These are phyloP conservation scores for Maniola hyperantus DNA, from an alignment of 2,888 invertebrate genomes.

Conservation along the genomic window DNA sequence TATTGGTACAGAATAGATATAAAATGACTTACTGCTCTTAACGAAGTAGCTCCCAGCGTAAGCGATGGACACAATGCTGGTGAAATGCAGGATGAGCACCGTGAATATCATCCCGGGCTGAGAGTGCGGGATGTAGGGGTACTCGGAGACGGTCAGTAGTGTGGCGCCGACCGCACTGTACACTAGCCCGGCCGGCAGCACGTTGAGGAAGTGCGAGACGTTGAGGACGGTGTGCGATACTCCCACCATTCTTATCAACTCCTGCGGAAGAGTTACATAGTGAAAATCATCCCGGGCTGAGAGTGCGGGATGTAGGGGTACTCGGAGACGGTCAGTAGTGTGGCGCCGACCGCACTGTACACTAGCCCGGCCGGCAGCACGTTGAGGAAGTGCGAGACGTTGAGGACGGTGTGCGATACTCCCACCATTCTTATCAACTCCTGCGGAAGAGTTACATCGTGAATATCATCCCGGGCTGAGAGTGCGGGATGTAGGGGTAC, in stretches of 20 bases:
- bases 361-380: constrained; percentile 81
- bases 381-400: constrained; percentile 87
- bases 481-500: constrained; percentile 55
- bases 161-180: constrained; percentile 67
- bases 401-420: constrained; percentile 84
- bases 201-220: constrained; percentile 86
- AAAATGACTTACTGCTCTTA: not conserved
- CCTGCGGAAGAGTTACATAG: constrained; percentile 67
- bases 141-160: constrained; percentile 59
- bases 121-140: constrained; percentile 53
- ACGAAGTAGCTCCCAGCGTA: constrained; percentile 6
- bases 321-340: constrained; percentile 59
- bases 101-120: not conserved
- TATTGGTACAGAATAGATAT: too few species aligned
- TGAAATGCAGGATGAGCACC: not conserved
- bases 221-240: constrained; percentile 85
- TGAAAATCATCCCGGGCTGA: not conserved
- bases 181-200: constrained; percentile 79
- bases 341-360: constrained; percentile 65
- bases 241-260: constrained; percentile 91
- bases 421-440: constrained; percentile 92
- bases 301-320: constrained; percentile 55
- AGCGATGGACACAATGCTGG: not conserved
- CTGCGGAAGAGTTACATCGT: constrained; percentile 58
- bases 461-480: not conserved